phyloP scores from a whole-genome alignment of 2,888 invertebrate genomes.

The Omphaloscelis lunosa region DNA sequence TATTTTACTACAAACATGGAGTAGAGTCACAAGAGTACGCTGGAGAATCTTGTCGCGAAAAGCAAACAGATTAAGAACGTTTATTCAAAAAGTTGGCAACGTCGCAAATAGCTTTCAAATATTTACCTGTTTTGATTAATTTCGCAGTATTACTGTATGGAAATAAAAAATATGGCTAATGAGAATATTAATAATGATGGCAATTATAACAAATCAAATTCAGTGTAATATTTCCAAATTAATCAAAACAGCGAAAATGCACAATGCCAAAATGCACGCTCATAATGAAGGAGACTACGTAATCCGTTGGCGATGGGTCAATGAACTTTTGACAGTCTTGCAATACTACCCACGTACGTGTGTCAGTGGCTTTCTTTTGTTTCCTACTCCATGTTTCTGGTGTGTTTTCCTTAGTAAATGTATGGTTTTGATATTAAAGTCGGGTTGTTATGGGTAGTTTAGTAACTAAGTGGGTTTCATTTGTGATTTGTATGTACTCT shows the following conservation, averaged over 20 bases:
- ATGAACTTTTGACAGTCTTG: slow-evolving; percentile 28
- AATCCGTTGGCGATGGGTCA: background rate
- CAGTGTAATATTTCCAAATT: no score
- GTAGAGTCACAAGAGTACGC: background rate
- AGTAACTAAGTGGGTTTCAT: slow-evolving; percentile 54
- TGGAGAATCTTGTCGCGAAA: background rate
- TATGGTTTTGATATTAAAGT: slow-evolving; percentile 44
- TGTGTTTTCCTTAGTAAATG: slow-evolving; percentile 29
- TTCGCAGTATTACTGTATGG: no score
- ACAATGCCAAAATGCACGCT: no score
- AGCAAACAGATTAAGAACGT: no score
- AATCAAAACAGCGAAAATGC: no score
- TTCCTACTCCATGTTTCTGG: slow-evolving; percentile 28
- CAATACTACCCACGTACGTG: background rate
- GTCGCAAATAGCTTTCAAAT: no score
- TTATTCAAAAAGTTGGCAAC: no score
- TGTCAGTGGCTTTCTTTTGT: slow-evolving; percentile 1
- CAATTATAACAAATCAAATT: no score
- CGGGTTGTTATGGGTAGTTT: slow-evolving; percentile 52
- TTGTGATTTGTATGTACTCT: slow-evolving; percentile 49
- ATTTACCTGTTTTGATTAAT: no score
- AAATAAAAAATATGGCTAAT: no score
- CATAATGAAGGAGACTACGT: no score
- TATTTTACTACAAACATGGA: background rate
- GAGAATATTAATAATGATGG: no score